phyloP scores from a whole-genome alignment of 1,140 invertebrate species.

The Cyclina sinensis region DNA sequence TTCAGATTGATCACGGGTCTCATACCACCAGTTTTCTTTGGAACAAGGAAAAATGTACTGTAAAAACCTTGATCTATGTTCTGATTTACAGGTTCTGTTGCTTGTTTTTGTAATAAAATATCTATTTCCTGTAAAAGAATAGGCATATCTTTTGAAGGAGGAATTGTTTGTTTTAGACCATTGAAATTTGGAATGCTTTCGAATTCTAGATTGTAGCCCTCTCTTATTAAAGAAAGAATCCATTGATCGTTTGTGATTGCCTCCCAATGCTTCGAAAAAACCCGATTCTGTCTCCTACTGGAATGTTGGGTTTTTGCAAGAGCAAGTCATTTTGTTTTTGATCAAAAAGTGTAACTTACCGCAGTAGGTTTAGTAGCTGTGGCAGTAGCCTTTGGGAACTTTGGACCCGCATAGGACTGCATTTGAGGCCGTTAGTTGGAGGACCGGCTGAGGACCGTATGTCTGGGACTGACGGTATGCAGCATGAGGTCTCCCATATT shows the following conservation, averaged over 20 bases:
- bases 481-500: neutral
- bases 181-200: conserved; percentile 2
- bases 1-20: too few relatives aligned
- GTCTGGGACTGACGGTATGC: neutral
- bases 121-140: too few relatives aligned
- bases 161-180: neutral
- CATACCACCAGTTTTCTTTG: too few relatives aligned
- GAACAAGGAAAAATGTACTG: too few relatives aligned
- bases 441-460: neutral
- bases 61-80: too few relatives aligned
- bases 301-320: neutral
- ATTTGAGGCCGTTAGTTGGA: too few relatives aligned
- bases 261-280: neutral
- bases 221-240: neutral
- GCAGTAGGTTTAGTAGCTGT: neutral
- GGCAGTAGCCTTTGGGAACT: neutral
- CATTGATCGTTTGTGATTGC: conserved; percentile 12
- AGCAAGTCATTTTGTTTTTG: neutral
- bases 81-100: too few relatives aligned
- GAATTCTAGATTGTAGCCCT: too few relatives aligned
- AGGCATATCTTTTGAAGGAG: too few relatives aligned
- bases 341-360: neutral
- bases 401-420: too few relatives aligned
- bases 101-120: too few relatives aligned
- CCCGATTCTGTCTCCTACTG: neutral